Conservation (phyloP, 1,140 invertebrate genomes). For the Araneus ventricosus region DNA sequence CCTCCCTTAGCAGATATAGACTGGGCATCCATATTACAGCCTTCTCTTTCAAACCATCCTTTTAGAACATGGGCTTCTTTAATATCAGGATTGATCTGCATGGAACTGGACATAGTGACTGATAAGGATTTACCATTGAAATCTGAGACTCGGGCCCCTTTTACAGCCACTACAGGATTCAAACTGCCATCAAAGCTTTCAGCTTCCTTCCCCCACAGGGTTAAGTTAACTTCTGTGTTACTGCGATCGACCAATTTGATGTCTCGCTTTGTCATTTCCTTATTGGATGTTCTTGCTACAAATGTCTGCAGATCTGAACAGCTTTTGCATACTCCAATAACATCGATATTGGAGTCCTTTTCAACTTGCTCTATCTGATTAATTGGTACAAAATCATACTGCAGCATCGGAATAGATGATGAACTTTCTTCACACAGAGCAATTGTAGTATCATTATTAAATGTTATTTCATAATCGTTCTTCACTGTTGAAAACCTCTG, state of each 20-base stretch:
- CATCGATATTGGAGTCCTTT: constrained; percentile 84
- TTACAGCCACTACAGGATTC: constrained; percentile 91
- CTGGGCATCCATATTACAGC: constrained; percentile 83
- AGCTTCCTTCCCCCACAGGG: constrained; percentile 84
- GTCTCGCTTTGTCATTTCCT: constrained; percentile 94
- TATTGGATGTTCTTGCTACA: constrained; percentile 86
- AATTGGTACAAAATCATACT: constrained; percentile 91
- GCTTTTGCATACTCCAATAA: constrained; percentile 93
- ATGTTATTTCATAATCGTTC: constrained; percentile 98
- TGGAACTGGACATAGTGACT: constrained; percentile 12
- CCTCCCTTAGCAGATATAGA: constrained; percentile 83
- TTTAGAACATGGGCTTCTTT: constrained; percentile 90
- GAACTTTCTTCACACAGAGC: constrained; percentile 83
- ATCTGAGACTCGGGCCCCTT: constrained; percentile 88
- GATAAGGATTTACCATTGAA: constrained; percentile 85
- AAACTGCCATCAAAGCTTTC: constrained; percentile 89
- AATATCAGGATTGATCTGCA: constrained; percentile 93
- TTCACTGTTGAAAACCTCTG: constrained; percentile 91
- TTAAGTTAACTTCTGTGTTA: constrained; percentile 84
- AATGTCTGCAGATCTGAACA: constrained; percentile 87
- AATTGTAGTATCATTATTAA: constrained; percentile 90
- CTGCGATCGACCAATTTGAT: constrained; percentile 92
- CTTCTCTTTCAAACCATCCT: constrained; percentile 93
- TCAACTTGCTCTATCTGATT: constrained; percentile 85
- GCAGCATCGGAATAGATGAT: constrained; percentile 87